Conservation (phyloP, 1,140 invertebrate genomes). For the Nomia melanderi region DNA sequence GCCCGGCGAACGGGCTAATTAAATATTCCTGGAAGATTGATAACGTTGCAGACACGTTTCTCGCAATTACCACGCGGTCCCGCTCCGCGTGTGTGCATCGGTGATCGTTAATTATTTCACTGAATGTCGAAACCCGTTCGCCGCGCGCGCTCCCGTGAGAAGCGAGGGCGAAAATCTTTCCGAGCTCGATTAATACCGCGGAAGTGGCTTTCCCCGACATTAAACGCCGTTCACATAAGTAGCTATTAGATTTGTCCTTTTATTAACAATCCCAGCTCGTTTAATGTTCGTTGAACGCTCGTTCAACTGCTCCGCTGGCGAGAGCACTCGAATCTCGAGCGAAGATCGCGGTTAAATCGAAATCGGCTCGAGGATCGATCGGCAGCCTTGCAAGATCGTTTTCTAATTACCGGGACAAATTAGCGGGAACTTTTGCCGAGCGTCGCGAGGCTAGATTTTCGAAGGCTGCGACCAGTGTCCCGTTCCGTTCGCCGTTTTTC, state of each 20-base stretch:
- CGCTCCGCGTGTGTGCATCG: not conserved
- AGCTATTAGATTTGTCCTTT: not conserved
- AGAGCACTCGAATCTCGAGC: not conserved
- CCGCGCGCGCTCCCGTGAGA: not conserved
- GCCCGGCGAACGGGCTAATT: slow-evolving; percentile 31
- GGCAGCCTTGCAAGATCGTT: not conserved
- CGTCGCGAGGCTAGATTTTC: not conserved
- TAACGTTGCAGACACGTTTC: slow-evolving; percentile 45
- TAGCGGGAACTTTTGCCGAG: slow-evolving; percentile 1
- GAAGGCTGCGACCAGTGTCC: not conserved
- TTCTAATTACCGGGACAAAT: slow-evolving; percentile 4
- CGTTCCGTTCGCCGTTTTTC: slow-evolving; percentile 49
- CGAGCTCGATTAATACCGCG: not conserved
- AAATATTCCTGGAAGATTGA: slow-evolving; percentile 49
- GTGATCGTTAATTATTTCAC: slow-evolving; percentile 29
- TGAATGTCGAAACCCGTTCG: slow-evolving; percentile 2
- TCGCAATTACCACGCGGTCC: slow-evolving; percentile 14
- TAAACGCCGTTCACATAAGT: not conserved
- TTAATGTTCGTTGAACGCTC: not conserved
- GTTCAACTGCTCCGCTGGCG: not conserved
- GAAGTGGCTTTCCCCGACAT: slow-evolving; percentile 2
- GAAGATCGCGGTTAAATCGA: not conserved
- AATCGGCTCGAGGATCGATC: not conserved
- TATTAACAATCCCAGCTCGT: not conserved
- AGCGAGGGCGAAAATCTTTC: not conserved